phyloP scores from a whole-genome alignment of 1,140 invertebrate species.

The Amyelois transitella region DNA sequence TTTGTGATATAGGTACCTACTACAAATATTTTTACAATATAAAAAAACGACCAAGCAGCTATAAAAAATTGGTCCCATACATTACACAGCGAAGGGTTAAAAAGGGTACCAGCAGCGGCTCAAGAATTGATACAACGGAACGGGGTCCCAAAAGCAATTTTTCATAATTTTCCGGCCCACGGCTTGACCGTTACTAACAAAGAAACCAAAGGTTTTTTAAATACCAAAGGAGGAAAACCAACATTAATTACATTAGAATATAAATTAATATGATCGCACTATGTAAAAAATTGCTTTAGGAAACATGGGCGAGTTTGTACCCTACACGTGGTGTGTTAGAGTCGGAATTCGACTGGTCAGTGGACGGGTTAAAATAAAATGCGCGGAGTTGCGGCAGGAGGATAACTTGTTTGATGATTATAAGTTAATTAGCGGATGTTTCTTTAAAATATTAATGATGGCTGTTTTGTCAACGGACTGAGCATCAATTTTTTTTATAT shows the following conservation, averaged over 20 bases:
- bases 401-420: slow-evolving; percentile 7
- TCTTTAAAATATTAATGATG: background rate
- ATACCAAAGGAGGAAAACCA: slow-evolving; percentile 40
- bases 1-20: no score
- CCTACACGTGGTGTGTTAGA: background rate
- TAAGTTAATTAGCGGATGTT: slow-evolving; percentile 6
- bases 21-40: no score
- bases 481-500: no score
- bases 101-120: background rate
- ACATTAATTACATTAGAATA: slow-evolving; percentile 72
- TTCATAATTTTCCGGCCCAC: slow-evolving; percentile 48
- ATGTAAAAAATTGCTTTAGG: slow-evolving; percentile 32
- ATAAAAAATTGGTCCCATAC: background rate
- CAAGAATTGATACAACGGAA: background rate
- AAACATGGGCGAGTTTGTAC: background rate
- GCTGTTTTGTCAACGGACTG: background rate
- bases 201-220: slow-evolving; percentile 39
- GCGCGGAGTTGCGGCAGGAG: background rate
- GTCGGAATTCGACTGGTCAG: background rate
- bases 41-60: no score
- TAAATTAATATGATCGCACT: slow-evolving; percentile 63
- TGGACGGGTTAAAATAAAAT: slow-evolving; percentile 2
- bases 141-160: slow-evolving; percentile 19
- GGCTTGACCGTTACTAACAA: slow-evolving; percentile 19
- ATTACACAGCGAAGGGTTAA: background rate